Evolutionary conservation across 2,113 vertebrate species (phyloP), one percentile per base, ranked within the genome.

Genomic region (Cathartes aura): DNA sequence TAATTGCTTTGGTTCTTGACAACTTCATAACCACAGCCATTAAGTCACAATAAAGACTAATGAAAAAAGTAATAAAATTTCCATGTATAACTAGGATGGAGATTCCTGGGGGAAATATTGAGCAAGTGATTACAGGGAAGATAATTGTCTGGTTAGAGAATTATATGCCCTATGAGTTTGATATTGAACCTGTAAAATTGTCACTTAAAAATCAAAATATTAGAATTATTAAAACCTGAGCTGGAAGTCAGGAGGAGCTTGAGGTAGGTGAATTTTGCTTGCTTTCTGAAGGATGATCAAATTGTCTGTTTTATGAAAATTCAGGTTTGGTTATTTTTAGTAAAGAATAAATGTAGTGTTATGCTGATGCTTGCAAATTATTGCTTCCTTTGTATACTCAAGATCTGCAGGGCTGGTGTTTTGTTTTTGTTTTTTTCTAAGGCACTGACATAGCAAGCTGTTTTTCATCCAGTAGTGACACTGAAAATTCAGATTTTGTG

Each of bases 121-220:
- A 98, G 92, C 92, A 43, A 97, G 96, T 98, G 97, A 98, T 98
- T 97, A 98, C 90, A 97, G 88, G 68, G 62, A 96, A 97, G 92
- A 96, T 98, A 97, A 96, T 97, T 97, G 90, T 97, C 97, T 97
- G 97, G 94, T 98, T 98, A 97, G 96, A 98, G 95, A 97, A 97
- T 98, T 98, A 84, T 95, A 75, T 98, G 48, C 68, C 93, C 93
- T 94, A 48, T 84, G 96, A 96, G 62, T 97, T 96, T 97, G 97
- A 94, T 94, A 89, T 84, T 74, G 48, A 96, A 79, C 82, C 82
- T 97, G 78, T 85, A 93, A 97, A 96, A 82, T 85, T 95, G 59
- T 97, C 85, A 66, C 83, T 97, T 97, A 76, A 80, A 93, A 89
- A 95, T 92, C 76, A 76, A 90, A 97, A 95, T 89, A 96, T 75